Conservation (phyloP, 2,888 invertebrate species). For the Noctuana brunneofusca region DNA sequence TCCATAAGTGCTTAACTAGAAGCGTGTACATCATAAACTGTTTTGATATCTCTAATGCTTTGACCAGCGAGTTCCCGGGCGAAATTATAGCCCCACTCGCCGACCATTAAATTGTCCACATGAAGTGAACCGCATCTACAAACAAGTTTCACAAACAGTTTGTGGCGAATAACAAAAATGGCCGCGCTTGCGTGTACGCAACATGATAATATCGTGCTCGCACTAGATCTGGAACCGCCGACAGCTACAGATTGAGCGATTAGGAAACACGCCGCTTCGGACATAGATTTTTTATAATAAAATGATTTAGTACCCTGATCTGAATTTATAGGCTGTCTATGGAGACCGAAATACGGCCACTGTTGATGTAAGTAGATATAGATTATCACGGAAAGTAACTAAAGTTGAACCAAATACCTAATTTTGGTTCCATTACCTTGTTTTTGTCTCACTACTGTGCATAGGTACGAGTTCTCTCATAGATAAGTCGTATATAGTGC, state of each 20-base stretch:
- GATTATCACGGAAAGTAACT: too few relatives aligned
- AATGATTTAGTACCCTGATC: constrained; percentile 25
- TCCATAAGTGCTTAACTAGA: background rate
- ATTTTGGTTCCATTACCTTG: too few relatives aligned
- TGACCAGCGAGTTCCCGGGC: background rate
- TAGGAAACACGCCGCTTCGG: constrained; percentile 37
- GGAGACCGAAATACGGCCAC: background rate
- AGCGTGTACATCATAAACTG: background rate
- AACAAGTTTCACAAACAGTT: constrained; percentile 36
- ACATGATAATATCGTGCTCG: constrained; percentile 39
- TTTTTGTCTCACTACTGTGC: too few relatives aligned
- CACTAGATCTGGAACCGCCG: constrained; percentile 42
- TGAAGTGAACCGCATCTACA: constrained; percentile 31
- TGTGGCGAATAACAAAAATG: constrained; percentile 39
- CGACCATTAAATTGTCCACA: constrained; percentile 27
- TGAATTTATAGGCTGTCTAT: constrained; percentile 22
- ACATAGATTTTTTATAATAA: constrained; percentile 28
- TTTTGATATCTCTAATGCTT: constrained; percentile 5
- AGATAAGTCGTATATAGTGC: too few relatives aligned
- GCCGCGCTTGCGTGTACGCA: constrained; percentile 42
- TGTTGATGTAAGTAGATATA: background rate
- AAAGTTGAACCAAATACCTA: too few relatives aligned
- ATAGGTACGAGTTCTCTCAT: too few relatives aligned
- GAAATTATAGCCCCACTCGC: constrained; percentile 25
- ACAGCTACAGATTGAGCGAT: constrained; percentile 42